phyloP scores from a whole-genome alignment of 2,797 vertebrate genomes.

The Aphelocoma californica region DNA sequence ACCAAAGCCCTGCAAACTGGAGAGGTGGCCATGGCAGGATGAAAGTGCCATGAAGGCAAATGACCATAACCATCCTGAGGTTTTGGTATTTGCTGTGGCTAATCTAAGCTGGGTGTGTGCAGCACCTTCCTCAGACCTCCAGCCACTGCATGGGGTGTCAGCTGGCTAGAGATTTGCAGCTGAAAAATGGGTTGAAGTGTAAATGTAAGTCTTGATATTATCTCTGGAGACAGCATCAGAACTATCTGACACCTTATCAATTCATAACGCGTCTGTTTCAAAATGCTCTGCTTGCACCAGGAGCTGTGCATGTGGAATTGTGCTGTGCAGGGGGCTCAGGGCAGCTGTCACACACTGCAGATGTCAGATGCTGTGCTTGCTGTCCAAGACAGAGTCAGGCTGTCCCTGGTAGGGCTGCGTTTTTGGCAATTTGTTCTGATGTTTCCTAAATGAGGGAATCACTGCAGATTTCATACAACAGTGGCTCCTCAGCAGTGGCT shows the following conservation, averaged over 20 bases:
- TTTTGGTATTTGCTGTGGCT: neutral
- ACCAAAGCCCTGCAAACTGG: neutral
- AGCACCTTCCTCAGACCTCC: neutral
- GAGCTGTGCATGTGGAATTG: neutral
- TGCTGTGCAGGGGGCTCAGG: neutral
- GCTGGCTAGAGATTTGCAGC: neutral
- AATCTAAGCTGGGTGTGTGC: neutral
- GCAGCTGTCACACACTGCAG: neutral
- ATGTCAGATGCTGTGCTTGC: fast-evolving
- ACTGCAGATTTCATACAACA: neutral
- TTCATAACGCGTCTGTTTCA: neutral
- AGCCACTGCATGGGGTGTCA: fast-evolving
- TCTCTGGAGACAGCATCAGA: neutral
- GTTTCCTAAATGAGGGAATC: neutral
- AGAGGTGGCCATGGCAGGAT: neutral
- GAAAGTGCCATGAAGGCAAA: neutral
- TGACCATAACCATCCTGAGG: neutral
- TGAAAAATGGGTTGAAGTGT: neutral
- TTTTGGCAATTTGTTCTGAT: neutral
- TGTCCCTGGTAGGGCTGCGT: fast-evolving
- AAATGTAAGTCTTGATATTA: neutral
- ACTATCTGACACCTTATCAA: neutral
- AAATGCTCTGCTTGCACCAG: neutral
- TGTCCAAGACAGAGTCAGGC: neutral
- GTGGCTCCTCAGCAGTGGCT: neutral